Evolutionary conservation across 37 sponge, comb jelly and placozoan species (phyloP), one percentile per base, ranked within the genome.

Genomic region (Geodia barretti): DNA sequence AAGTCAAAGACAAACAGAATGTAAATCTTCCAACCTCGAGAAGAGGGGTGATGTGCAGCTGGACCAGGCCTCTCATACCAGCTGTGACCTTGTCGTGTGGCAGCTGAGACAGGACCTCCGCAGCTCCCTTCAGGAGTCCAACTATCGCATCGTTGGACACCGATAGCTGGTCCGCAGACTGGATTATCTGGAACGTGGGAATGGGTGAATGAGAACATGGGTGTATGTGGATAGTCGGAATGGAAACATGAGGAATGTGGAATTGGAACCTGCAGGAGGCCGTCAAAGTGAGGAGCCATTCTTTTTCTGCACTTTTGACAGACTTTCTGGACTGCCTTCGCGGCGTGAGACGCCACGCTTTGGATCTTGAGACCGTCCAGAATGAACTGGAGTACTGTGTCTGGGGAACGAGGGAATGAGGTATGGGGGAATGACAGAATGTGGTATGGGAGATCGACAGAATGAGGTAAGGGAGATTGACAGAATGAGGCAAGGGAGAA

Each of bases 231-330:
- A 32, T 66, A n/a, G n/a, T n/a, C n/a, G n/a, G n/a, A n/a, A n/a
- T n/a, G 30, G 33, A 24, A 24, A 0, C 7, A 24, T 66, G 67
- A 17, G 14, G 24, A 32, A 33, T 4, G 70, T 32, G 35, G 17
- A 68, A 20, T 30, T 31, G 41, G 31, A 26, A 84, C 88, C 78
- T 84, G 78, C 30, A 93, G 71, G 5, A 94, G 68, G 8, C 80
- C 83, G 32, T 83, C 72, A 19, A 92, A 74, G 79, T 90, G 86
- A 0, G 71, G 86, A 19, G 70, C 76, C 86, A 94, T 85, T 17
- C 83, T 63, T 37, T 75, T 62, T 32, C 43, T 82, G 60, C 95
- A 94, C 69, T 72, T 78, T n/a, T 80, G 58, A 60, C 95, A 94
- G 20, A 91, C 76, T 39, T 47, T 78, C 66, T 88, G 83, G 35